Evolutionary conservation across 2,797 vertebrate species (phyloP).

Genomic region (Sebastes kiyomatsui): DNA sequence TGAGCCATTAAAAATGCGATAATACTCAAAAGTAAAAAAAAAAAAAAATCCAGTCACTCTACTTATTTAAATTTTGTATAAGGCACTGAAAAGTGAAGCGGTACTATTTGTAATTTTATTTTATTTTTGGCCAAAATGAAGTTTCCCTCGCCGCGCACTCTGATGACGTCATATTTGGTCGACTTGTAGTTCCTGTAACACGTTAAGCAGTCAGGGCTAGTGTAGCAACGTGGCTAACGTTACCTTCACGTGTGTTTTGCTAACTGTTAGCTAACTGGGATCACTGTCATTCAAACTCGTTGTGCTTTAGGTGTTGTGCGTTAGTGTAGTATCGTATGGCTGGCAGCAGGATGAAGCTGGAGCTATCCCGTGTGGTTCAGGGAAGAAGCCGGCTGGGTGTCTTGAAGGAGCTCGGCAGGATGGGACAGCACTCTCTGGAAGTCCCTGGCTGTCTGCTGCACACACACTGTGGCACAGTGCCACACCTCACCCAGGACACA

Average conservation of each 20-base stretch:
- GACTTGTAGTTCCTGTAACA: constrained; percentile 63
- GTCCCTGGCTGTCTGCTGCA: constrained; percentile 92
- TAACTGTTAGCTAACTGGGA: too few relatives aligned
- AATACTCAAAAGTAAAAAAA: not conserved
- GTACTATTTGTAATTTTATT: too few relatives aligned
- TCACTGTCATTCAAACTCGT: not conserved
- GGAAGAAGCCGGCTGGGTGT: constrained; percentile 87
- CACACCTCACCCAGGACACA: constrained; percentile 91
- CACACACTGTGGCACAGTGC: constrained; percentile 89
- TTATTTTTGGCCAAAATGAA: not conserved
- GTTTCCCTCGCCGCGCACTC: accelerated
- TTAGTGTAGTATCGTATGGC: constrained; percentile 18
- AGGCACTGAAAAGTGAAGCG: too few relatives aligned
- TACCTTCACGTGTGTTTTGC: constrained; percentile 16
- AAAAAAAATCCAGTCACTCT: accelerated
- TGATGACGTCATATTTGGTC: constrained; percentile 65
- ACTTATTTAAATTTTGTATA: too few relatives aligned
- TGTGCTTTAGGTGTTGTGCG: not conserved
- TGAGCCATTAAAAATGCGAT: not conserved
- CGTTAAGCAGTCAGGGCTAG: not conserved
- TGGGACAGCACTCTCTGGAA: constrained; percentile 79
- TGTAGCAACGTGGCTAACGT: constrained; percentile 45
- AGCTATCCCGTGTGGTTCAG: constrained; percentile 80
- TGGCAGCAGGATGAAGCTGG: constrained; percentile 83
- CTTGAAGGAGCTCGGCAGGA: constrained; percentile 83